Percentiles rank a stretch among this genome's conserved stretches.
phyloP scores from a whole-genome alignment of 2,888 invertebrate species.

The Aspidapion aeneum region DNA sequence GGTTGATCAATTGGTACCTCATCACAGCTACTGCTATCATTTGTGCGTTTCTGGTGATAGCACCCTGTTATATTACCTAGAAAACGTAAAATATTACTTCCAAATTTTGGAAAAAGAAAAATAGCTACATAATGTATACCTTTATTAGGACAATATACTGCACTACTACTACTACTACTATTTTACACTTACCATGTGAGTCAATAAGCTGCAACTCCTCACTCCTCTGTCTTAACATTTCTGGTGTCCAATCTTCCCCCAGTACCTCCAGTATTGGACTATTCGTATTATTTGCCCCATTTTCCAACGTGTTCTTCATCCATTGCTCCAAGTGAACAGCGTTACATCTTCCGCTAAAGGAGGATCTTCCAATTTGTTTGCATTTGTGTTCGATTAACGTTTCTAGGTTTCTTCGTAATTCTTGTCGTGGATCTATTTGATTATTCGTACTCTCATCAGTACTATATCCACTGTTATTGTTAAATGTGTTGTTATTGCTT shows the following conservation, averaged over 20 bases:
- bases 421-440: constrained; percentile 13
- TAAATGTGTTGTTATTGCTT: too few species aligned
- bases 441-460: too few species aligned
- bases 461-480: too few species aligned
- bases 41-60: constrained; percentile 20
- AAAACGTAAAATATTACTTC: too few species aligned
- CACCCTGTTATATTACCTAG: constrained; percentile 27
- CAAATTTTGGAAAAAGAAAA: too few species aligned
- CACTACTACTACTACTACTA: too few species aligned
- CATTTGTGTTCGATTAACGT: constrained; percentile 62
- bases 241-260: constrained; percentile 68
- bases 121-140: too few species aligned
- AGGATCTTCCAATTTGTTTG: constrained; percentile 58
- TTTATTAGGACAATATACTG: too few species aligned
- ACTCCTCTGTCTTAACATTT: constrained; percentile 67
- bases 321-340: constrained; percentile 74
- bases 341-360: constrained; percentile 64
- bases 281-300: constrained; percentile 14
- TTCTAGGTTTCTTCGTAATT: constrained; percentile 52
- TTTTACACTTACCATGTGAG: constrained; percentile 45
- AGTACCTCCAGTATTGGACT: constrained; percentile 52
- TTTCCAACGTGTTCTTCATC: constrained; percentile 69
- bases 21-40: constrained; percentile 46
- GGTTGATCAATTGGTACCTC: constrained; percentile 48
- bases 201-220: constrained; percentile 63